Evolutionary conservation across 2,113 vertebrate genomes (phyloP).

Genomic region (Vicugna pacos): DNA sequence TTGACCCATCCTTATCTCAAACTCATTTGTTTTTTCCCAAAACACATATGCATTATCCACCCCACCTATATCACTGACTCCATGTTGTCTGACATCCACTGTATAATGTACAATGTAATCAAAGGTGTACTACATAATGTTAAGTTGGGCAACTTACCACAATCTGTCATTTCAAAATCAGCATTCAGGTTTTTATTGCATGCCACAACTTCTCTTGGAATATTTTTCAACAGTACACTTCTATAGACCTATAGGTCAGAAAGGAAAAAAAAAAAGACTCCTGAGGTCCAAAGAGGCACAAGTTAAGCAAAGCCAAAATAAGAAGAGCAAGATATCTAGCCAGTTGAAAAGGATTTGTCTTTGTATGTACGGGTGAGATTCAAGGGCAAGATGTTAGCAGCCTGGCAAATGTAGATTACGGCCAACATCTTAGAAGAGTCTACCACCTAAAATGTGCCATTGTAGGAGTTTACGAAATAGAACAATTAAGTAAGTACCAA

Average conservation of each 20-base stretch:
- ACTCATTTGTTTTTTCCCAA: constrained; percentile 36
- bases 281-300: constrained; percentile 40
- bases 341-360: constrained; percentile 36
- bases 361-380: neutral
- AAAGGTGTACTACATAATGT: neutral
- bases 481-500: constrained; percentile 48
- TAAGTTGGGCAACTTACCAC: constrained; percentile 79
- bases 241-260: constrained; percentile 92
- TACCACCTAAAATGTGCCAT: constrained; percentile 10
- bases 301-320: constrained; percentile 52
- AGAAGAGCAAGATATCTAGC: constrained; percentile 41
- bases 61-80: neutral
- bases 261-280: neutral
- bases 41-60: neutral
- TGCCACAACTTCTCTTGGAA: constrained; percentile 71
- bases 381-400: constrained; percentile 16
- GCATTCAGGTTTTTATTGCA: constrained; percentile 85
- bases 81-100: neutral
- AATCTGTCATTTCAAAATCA: constrained; percentile 86
- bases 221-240: constrained; percentile 93
- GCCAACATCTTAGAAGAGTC: neutral
- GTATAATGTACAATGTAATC: neutral
- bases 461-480: constrained; percentile 41
- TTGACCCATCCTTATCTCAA: neutral
- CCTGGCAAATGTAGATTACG: neutral